A percentile compares a stretch with the other conserved stretches of the same genome.
Evolutionary conservation across 2,113 vertebrate species (phyloP).

Genomic region (Benitochromis conjunctus): DNA sequence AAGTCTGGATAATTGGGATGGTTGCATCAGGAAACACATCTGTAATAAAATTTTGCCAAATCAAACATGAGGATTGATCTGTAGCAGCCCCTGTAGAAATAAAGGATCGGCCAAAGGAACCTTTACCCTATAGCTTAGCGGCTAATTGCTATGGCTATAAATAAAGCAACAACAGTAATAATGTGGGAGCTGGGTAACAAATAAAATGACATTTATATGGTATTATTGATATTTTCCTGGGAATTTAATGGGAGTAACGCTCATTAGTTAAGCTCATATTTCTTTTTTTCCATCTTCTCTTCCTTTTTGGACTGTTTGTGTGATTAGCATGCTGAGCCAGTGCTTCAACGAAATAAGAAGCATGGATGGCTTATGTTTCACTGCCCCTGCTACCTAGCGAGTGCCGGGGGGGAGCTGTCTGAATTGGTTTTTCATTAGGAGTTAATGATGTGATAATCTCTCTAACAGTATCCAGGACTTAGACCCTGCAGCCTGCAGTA

Average conservation of each 20-base stretch:
- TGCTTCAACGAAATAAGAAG: not conserved
- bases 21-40: not conserved
- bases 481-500: slow-evolving; percentile 3
- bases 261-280: not conserved
- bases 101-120: not conserved
- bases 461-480: slow-evolving; percentile 18
- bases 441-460: slow-evolving; percentile 58
- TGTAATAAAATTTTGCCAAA: not conserved
- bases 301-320: not conserved
- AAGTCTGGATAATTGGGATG: not conserved
- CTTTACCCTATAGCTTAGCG: not conserved
- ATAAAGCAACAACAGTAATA: not conserved
- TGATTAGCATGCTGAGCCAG: not conserved
- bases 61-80: not conserved
- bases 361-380: not conserved
- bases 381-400: not conserved
- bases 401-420: slow-evolving; percentile 2
- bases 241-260: not conserved
- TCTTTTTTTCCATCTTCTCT: not conserved
- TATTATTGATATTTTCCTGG: not conserved
- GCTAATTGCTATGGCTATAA: not conserved
- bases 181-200: not conserved
- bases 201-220: not conserved
- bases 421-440: slow-evolving; percentile 49
- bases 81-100: not conserved